Percentiles rank a stretch among this genome's conserved stretches.
These are phyloP conservation scores for Rattus rattus DNA, from an alignment of 2,113 vertebrate species.

Conservation along the genomic window DNA sequence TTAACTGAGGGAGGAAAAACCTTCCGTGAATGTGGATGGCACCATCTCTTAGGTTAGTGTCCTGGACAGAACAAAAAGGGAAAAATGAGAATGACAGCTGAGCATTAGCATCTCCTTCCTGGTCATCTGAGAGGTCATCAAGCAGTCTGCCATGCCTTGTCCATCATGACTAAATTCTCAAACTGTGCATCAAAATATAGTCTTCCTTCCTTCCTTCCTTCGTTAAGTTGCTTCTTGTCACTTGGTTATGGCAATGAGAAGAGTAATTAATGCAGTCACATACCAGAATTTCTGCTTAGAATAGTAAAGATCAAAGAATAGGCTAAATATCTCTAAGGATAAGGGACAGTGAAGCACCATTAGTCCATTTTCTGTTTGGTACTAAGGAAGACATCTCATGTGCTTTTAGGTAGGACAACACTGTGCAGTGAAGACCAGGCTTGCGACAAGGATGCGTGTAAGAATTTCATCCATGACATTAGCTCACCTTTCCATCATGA, in stretches of 20 bases:
- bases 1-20: not conserved
- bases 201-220: too few species aligned
- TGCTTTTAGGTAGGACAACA: constrained; percentile 1
- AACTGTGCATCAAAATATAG: not conserved
- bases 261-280: not conserved
- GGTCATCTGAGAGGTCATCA: not conserved
- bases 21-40: not conserved
- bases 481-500: constrained; percentile 93
- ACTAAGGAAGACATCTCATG: not conserved
- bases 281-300: constrained; percentile 45
- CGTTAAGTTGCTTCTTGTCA: not conserved
- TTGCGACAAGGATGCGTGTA: not conserved
- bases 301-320: constrained; percentile 23
- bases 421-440: not conserved
- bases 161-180: not conserved
- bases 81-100: not conserved
- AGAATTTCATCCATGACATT: not conserved
- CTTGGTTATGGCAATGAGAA: not conserved
- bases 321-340: constrained; percentile 11
- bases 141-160: not conserved
- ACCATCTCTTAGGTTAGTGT: not conserved
- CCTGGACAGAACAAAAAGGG: not conserved
- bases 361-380: not conserved
- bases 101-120: not conserved
- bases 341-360: not conserved